Evolutionary conservation across 2,113 vertebrate genomes (phyloP), one percentile per base, ranked within the genome.

Genomic region (Vulpes lagopus): DNA sequence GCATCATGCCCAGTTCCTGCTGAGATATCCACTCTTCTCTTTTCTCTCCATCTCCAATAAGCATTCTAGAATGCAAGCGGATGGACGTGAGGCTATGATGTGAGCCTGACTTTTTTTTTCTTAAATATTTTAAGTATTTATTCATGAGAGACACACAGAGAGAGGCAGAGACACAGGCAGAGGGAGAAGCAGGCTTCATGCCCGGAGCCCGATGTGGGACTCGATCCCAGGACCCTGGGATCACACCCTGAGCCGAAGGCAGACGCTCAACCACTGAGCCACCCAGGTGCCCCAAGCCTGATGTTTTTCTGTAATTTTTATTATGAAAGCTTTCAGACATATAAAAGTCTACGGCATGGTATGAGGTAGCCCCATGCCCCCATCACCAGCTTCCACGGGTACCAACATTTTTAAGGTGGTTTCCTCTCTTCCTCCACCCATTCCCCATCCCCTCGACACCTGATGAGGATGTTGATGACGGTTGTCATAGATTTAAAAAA

Each of bases 301-400:
- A 43, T 62, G 23, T 62, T 62, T 25, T 32, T 19, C 17, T 69
- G 53, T 27, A 12, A 32, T n/a, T 79, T 69, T 87, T n/a, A 51
- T 19, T 15, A 7, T 20, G 59, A 67, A 67, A 17, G 8, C 49
- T 60, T 73, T 20, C 25, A 64, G 30, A 64, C 49, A 35, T 5
- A 38, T 2, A 8, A 15, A 23, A 69, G 22, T 82, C n/a, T 53
- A n/a, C 5, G 55, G 30, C 12, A 5, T 1, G 51, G 38, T 19
- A 4, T 0, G 1, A 51, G 0, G 9, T 2, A 3, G 25, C 25
- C 51, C 23, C 60, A 1, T 0, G 0, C 15, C 3, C 27, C 23
- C 2, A 5, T 4, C 35, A 1, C 32, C 57, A 5, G 35, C 59
- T 78, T 49, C n/a, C 1, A 9, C 5, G 3, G 16, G 12, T 25